phyloP scores from a whole-genome alignment of 2,797 vertebrate genomes.

The Paedocypris micromegethes region DNA sequence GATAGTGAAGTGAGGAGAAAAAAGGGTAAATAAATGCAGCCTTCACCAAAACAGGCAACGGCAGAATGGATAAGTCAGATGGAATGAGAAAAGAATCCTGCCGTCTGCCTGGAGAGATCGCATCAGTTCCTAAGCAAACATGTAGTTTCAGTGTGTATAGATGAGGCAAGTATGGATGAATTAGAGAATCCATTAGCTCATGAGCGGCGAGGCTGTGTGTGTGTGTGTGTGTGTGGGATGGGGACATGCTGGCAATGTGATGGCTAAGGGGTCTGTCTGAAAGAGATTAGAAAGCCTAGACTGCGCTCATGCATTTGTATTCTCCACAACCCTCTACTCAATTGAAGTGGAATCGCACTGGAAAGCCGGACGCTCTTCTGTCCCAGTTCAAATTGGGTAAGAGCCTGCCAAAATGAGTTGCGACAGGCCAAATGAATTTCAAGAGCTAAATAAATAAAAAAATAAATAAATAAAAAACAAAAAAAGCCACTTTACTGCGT shows the following conservation, averaged over 20 bases:
- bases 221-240: slow-evolving; percentile 1
- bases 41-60: slow-evolving; percentile 1
- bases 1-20: neutral
- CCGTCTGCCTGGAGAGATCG: slow-evolving; percentile 20
- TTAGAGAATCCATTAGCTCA: slow-evolving; percentile 20
- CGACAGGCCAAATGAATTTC: slow-evolving; percentile 31
- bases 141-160: slow-evolving; percentile 2
- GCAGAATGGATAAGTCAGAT: slow-evolving; percentile 14
- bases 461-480: neutral
- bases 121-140: slow-evolving; percentile 9
- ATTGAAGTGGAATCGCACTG: slow-evolving; percentile 44
- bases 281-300: slow-evolving; percentile 42
- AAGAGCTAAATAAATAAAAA: slow-evolving; percentile 7
- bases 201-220: slow-evolving; percentile 14
- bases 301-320: slow-evolving; percentile 43
- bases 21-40: slow-evolving; percentile 4
- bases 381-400: slow-evolving; percentile 33
- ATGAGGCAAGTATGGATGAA: slow-evolving; percentile 11
- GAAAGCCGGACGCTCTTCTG: slow-evolving; percentile 27
- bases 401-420: slow-evolving; percentile 23
- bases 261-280: slow-evolving; percentile 40
- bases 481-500: slow-evolving; percentile 14
- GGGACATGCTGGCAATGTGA: slow-evolving; percentile 24
- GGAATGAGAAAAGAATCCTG: slow-evolving; percentile 13
- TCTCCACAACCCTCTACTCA: slow-evolving; percentile 36